Evolutionary conservation across 2,888 invertebrate species (phyloP), one percentile per base, ranked within the genome.

Genomic region (Colostygia pectinataria): DNA sequence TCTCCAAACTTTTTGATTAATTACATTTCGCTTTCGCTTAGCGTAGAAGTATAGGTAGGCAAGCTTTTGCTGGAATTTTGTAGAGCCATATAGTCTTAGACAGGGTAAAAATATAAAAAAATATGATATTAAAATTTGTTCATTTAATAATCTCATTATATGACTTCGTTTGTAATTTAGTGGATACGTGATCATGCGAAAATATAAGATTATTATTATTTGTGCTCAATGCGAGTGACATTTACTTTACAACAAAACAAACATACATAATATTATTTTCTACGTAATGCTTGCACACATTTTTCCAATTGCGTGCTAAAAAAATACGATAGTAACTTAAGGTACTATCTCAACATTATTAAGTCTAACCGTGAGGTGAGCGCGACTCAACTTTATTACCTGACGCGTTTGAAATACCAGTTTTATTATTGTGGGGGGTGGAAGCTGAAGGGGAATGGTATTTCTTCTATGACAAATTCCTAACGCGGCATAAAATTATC

Each of bases 1-100:
- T 68, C 71, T 68, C 69, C 67, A 78, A 89, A 86, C 77, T 88
- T 88, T 89, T 88, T 89, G 89, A 89, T 88, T 88, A 89, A 89
- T 89, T 89, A 86, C 86, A 79, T 85, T 83, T 85, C 71, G 77
- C 80, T 77, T 74, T 71, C 72, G 77, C 80, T 77, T 74, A 71
- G 72, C 71, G 74, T 74, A 77, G 84, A 83, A 83, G 81, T 83
- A 85, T 81, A 75, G 77, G 80, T 79, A 77, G 74, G 77, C 70
- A 68, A 71, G 77, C 78, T 82, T 80, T 76, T 76, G 74, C 73
- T 65, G 68, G 63, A 59, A 41, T 44, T 20, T 41, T 53, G 39
- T 57, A 77, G 80, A 73, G 52, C 44, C 63, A 57, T 2, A 15
- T 65, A 66, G 4, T 2, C 0, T 13, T 53, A 68, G 73, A 70